Conservation (phyloP, 1,140 invertebrate species). For the Doryteuthis pealeii region DNA sequence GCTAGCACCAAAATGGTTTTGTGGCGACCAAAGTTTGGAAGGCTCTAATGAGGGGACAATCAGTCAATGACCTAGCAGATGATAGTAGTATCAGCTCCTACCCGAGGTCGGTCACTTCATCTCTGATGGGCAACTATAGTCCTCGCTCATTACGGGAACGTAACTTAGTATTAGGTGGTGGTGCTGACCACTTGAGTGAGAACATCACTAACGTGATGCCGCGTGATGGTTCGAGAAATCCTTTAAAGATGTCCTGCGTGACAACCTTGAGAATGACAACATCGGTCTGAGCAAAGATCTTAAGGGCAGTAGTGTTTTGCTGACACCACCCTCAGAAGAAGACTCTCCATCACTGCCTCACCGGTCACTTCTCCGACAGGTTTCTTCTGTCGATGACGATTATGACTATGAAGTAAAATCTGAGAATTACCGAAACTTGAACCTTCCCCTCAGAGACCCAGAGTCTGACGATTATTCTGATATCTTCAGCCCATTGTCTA, state of each 20-base stretch:
- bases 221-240: not conserved
- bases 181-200: slow-evolving; percentile 17
- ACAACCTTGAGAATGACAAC: not conserved
- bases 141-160: slow-evolving; percentile 37
- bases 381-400: slow-evolving; percentile 10
- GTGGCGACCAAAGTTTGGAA: slow-evolving; percentile 19
- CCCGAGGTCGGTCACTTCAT: slow-evolving; percentile 24
- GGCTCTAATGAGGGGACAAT: slow-evolving; percentile 32
- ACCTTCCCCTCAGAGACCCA: slow-evolving; percentile 6
- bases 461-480: slow-evolving; percentile 21
- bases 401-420: not conserved
- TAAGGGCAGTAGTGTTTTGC: slow-evolving; percentile 29
- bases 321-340: slow-evolving; percentile 41
- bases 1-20: slow-evolving; percentile 24
- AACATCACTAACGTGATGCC: slow-evolving; percentile 5
- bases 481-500: slow-evolving; percentile 26
- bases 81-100: slow-evolving; percentile 15
- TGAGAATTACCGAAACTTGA: slow-evolving; percentile 3
- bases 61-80: not conserved
- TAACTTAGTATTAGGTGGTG: slow-evolving; percentile 21
- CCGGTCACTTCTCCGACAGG: not conserved
- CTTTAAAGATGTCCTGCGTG: not conserved
- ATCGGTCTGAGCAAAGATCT: not conserved
- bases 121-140: slow-evolving; percentile 39
- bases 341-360: slow-evolving; percentile 24